phyloP scores from a whole-genome alignment of 1,140 invertebrate genomes.

The Leptinotarsa undecemlineata region DNA sequence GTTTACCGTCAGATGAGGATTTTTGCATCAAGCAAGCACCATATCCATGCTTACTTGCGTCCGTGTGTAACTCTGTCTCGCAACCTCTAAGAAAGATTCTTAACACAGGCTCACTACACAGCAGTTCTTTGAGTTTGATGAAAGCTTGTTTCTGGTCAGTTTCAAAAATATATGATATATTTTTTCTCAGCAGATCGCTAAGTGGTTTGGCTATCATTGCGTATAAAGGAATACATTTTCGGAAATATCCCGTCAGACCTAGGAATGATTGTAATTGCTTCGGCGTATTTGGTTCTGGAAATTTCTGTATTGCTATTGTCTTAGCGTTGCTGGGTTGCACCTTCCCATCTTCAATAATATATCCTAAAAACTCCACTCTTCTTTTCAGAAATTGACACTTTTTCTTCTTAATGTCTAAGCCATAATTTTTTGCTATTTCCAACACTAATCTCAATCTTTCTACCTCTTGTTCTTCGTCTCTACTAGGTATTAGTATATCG shows the following conservation, averaged over 20 bases:
- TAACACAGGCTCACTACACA: constrained; percentile 48
- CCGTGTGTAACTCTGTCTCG: constrained; percentile 46
- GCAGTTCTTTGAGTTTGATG: constrained; percentile 31
- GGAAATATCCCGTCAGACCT: constrained; percentile 51
- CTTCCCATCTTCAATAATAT: constrained; percentile 30
- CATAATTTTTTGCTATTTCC: constrained; percentile 45
- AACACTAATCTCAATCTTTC: constrained; percentile 38
- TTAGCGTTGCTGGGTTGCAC: constrained; percentile 47
- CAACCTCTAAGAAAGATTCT: constrained; percentile 45
- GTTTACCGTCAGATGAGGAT: constrained; percentile 43
- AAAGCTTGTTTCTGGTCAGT: constrained; percentile 34
- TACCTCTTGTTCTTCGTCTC: constrained; percentile 29
- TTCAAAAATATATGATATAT: constrained; percentile 29
- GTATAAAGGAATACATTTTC: constrained; percentile 48
- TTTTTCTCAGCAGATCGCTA: constrained; percentile 35
- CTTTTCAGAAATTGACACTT: constrained; percentile 42
- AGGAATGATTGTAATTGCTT: constrained; percentile 46
- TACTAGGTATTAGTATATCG: constrained; percentile 42
- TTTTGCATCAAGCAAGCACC: constrained; percentile 51
- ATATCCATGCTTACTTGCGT: constrained; percentile 44
- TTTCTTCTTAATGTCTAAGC: constrained; percentile 51
- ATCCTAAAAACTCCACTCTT: constrained; percentile 33
- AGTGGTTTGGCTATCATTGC: constrained; percentile 46
- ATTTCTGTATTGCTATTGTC: constrained; percentile 47
- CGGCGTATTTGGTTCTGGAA: constrained; percentile 47